Base-by-base conservation (phyloP, 2,113 vertebrate species). In the Ictidomys tridecemlineatus region DNA sequence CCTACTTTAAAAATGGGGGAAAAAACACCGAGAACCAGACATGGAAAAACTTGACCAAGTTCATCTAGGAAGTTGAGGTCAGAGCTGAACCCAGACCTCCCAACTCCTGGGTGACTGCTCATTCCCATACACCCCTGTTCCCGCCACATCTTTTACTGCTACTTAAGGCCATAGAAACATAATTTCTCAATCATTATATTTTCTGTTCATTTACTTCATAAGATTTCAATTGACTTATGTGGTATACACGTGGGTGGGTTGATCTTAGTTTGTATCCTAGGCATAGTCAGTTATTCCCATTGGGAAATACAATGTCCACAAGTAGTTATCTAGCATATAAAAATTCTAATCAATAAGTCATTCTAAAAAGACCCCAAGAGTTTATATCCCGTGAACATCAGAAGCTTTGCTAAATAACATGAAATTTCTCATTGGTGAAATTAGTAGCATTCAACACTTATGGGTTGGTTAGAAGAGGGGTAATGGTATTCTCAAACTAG, bases 351-450 rank as follows among this genome's bases (percentile, higher is more conserved):
- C 91, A 91, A 89, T n/a, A 89, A 87, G 17, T 69, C 3, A 8
- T 94, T 87, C 32, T 91, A 83, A 24, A 91, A 77, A 78, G 26
- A 96, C 17, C 48, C 72, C n/a, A 70, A 16, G 3, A 78, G 34
- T 97, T 96, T 89, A 56, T 78, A 45, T 85, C 34, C 72, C 94
- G 70, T 80, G 89, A 94, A 90, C n/a, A 95, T 32, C 14, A 88
- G n/a, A 74, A 2, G 30, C 39, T 95, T 94, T 94, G 78, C 63
- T 86, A 94, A 72, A 85, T 89, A 92, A 77, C 39, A 83, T 93
- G 83, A 73, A 63, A 30, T 88, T 92, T 96, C 63, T 89, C 74
- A 95, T 74, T 83, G 63, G 83, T 89, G 34, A 97, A 94, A 91
- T 93, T 42, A 78, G 39, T 94, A 93, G 53, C 77, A 32, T 91